A percentile compares a stretch with the other conserved stretches of the same genome.
Conservation (phyloP, 1,140 invertebrate species). For the Rhopalosiphum padi region DNA sequence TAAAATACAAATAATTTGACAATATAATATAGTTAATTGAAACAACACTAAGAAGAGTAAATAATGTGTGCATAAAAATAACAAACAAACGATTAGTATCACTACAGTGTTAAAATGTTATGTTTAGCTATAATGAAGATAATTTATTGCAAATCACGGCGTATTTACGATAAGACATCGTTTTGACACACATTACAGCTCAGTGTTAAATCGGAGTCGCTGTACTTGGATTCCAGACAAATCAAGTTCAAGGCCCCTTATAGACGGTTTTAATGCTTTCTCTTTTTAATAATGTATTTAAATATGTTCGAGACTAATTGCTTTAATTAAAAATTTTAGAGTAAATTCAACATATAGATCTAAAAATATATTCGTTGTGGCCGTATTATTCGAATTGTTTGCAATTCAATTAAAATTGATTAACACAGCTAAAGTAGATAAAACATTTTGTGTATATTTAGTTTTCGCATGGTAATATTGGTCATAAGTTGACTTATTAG, state of each 20-base stretch:
- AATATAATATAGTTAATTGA: background rate
- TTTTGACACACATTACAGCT: conserved; percentile 15
- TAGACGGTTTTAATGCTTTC: background rate
- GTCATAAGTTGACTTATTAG: background rate
- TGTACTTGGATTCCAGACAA: background rate
- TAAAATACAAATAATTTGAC: background rate
- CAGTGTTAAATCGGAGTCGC: background rate
- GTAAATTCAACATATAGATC: background rate
- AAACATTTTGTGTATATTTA: background rate
- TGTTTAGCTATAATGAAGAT: background rate
- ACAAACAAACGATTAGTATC: background rate
- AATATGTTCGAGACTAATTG: background rate
- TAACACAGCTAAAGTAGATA: background rate
- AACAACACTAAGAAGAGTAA: background rate
- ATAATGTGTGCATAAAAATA: background rate
- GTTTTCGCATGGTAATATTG: background rate
- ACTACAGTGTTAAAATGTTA: background rate
- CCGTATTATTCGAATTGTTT: background rate
- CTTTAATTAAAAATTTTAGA: background rate
- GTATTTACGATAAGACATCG: background rate
- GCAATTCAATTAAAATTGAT: background rate
- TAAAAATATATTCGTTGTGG: background rate
- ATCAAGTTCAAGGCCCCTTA: conserved; percentile 45
- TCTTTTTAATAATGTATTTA: background rate
- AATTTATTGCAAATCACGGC: background rate